Conservation (phyloP, 23 tunicate species). For the Trididemnum clinides region DNA sequence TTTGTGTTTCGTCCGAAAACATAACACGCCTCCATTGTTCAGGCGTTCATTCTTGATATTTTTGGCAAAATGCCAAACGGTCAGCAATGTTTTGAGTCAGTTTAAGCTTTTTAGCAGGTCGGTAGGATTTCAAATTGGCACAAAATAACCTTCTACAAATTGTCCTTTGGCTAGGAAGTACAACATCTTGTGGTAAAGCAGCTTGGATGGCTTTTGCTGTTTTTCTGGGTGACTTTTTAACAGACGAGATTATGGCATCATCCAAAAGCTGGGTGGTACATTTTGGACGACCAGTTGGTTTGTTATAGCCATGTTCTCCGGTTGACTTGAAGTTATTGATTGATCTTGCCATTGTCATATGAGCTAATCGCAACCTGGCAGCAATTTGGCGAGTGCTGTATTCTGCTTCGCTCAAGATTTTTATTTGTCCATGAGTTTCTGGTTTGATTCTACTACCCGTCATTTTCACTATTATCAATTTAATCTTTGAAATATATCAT, state of each 20-base stretch:
- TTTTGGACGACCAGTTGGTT: slow-evolving; percentile 4
- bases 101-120: neutral
- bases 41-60: neutral
- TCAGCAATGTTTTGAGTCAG: too few relatives aligned
- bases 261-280: slow-evolving; percentile 9
- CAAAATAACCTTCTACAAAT: slow-evolving; percentile 11
- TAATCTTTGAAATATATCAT: too few relatives aligned
- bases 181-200: slow-evolving; percentile 1
- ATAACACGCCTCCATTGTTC: neutral
- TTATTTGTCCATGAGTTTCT: slow-evolving; percentile 9
- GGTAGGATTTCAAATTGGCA: slow-evolving; percentile 1
- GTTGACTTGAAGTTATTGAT: slow-evolving; percentile 27
- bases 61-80: too few relatives aligned
- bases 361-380: slow-evolving; percentile 23
- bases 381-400: slow-evolving; percentile 34
- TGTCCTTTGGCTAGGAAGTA: slow-evolving; percentile 2
- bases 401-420: slow-evolving; percentile 6
- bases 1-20: slow-evolving; percentile 2
- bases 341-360: slow-evolving; percentile 11
- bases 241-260: slow-evolving; percentile 21
- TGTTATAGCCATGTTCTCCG: slow-evolving; percentile 2
- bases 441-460: slow-evolving; percentile 12
- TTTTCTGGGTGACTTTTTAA: slow-evolving; percentile 9
- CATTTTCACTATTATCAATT: too few relatives aligned
- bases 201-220: neutral